phyloP scores from a whole-genome alignment of 2,888 invertebrate genomes.

The Falcaria lacertinaria region DNA sequence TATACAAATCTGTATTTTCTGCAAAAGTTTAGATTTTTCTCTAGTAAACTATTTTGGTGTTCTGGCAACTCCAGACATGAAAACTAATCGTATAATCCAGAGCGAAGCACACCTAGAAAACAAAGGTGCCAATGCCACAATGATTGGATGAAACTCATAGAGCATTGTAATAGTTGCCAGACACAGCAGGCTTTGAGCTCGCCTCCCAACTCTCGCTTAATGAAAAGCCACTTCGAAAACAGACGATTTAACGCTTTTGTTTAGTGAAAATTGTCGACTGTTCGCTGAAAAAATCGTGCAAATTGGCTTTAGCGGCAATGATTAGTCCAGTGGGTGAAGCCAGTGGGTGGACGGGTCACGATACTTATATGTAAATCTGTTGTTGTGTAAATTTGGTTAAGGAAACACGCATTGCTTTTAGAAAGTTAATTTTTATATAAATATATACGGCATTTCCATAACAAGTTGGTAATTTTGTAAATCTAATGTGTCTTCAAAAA shows the following conservation, averaged over 20 bases:
- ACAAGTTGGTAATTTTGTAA: too few relatives aligned
- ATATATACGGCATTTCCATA: too few relatives aligned
- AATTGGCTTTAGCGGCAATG: slow-evolving; percentile 12
- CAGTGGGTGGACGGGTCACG: too few relatives aligned
- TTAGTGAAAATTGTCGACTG: slow-evolving; percentile 36
- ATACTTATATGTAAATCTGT: too few relatives aligned
- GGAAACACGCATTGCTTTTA: too few relatives aligned
- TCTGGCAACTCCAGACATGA: too few relatives aligned
- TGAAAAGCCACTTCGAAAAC: slow-evolving; percentile 43
- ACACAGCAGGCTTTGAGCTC: slow-evolving; percentile 34
- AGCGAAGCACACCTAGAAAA: slow-evolving; percentile 22
- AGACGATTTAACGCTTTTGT: slow-evolving; percentile 37
- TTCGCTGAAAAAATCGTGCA: slow-evolving; percentile 26
- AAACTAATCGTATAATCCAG: too few relatives aligned
- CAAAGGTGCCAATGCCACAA: slow-evolving; percentile 32
- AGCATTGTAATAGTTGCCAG: slow-evolving; percentile 39
- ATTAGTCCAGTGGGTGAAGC: slow-evolving; percentile 2
- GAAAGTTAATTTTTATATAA: too few relatives aligned
- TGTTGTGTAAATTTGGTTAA: slow-evolving; percentile 1
- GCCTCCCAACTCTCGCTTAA: slow-evolving; percentile 32
- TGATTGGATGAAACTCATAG: slow-evolving; percentile 38
- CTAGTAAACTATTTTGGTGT: neutral
- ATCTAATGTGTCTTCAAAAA: too few relatives aligned
- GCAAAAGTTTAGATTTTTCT: too few relatives aligned
- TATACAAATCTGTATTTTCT: too few relatives aligned